Base-by-base conservation (phyloP, 2,888 invertebrate species). In the Camponotus fellah region DNA sequence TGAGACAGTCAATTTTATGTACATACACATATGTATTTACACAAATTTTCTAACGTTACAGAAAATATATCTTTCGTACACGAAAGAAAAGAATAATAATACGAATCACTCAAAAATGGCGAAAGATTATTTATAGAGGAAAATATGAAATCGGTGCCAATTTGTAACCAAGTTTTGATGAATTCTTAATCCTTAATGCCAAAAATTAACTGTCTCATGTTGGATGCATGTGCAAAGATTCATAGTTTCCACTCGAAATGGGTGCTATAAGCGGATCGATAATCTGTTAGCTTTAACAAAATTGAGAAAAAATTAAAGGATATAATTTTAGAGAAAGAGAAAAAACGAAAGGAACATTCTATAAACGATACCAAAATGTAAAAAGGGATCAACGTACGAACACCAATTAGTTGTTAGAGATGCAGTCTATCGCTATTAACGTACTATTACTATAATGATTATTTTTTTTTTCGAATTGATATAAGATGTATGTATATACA, bases 371-470 rank as follows among this genome's bases (percentile, higher is more conserved):
- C 94, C 93, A 94, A 94, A 92, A 91, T 90, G 91, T 91, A 93
- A 93, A 94, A 92, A 91, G 94, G 94, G 94, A 95, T 94, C 95
- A 95, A 95, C 92, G 94, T 94, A 94, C 91, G 93, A 95, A 95
- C 94, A 95, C 95, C 95, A 95, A 95, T 94, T 94, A 95, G 94
- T 87, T 93, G 91, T 94, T 95, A 95, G 93, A 53, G 49, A 91
- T 32, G 91, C 94, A 93, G 92, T 93, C 93, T 94, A 93, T 94
- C 93, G 92, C 93, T 90, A 87, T 87, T 91, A 88, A 91, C 88
- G 75, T 90, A 87, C 85, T 88, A 72, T 88, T 89, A 75, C 34
- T 86, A 77, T 53, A n/a, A 53, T 2, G 2, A 53, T 53, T 53
- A 90, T 46, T 79, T 65, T 87, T 82, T 82, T 86, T 71, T 80